Percentiles rank a stretch among this genome's conserved stretches.
phyloP scores from a whole-genome alignment of 2,113 vertebrate genomes.

The Nesospiza acunhae region DNA sequence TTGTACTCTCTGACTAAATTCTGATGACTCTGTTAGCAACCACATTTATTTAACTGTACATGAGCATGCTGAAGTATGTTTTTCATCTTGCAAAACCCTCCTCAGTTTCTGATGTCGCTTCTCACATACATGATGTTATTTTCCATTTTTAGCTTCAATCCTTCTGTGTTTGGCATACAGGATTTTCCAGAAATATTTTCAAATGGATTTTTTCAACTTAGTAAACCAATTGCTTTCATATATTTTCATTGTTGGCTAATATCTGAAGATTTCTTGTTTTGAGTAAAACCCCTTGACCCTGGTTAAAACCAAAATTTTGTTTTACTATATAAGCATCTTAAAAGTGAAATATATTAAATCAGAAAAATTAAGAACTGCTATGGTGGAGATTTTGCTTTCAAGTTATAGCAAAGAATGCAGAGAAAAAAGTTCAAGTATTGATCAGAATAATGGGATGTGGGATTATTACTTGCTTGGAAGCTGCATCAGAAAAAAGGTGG shows the following conservation, averaged over 20 bases:
- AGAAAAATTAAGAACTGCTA: not conserved
- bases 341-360: not conserved
- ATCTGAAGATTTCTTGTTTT: not conserved
- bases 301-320: not conserved
- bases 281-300: not conserved
- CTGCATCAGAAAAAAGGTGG: not conserved
- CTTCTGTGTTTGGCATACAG: not conserved
- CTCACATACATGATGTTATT: not conserved
- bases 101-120: not conserved
- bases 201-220: not conserved
- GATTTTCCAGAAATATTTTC: conserved; percentile 15
- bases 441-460: not conserved
- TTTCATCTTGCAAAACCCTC: conserved; percentile 12
- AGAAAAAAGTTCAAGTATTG: not conserved
- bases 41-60: not conserved
- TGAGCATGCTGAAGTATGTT: not conserved
- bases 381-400: not conserved
- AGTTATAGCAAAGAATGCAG: not conserved
- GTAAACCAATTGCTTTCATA: not conserved
- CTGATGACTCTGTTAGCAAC: conserved; percentile 18
- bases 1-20: not conserved
- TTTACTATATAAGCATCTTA: not conserved
- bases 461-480: not conserved
- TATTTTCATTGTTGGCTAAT: not conserved
- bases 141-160: conserved; percentile 9